Evolutionary conservation across 2,888 invertebrate genomes (phyloP).

Genomic region (Epistrophe grossulariae): DNA sequence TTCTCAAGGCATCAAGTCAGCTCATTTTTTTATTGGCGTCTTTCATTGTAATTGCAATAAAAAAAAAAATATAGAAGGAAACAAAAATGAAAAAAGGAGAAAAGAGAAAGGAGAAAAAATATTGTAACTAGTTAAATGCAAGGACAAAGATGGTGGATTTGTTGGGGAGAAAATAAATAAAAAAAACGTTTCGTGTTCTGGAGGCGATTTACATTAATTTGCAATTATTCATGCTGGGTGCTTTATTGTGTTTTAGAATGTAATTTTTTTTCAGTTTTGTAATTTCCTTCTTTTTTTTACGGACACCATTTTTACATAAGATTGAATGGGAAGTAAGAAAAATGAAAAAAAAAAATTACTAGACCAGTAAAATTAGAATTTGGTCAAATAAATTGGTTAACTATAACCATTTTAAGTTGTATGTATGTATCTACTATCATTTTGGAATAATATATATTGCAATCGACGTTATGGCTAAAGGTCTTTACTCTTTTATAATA

Average conservation of each 20-base stretch:
- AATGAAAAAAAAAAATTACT: background rate
- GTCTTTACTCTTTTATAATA: too few species aligned
- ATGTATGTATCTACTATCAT: too few species aligned
- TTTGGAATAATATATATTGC: too few species aligned
- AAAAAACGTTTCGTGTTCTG: slow-evolving; percentile 62
- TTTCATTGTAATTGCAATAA: slow-evolving; percentile 68
- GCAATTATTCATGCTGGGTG: slow-evolving; percentile 75
- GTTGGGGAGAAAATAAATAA: slow-evolving; percentile 61
- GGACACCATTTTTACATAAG: background rate
- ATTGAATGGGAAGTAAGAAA: background rate
- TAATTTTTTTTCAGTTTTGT: slow-evolving; percentile 47
- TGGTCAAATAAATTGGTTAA: background rate
- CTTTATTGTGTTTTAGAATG: slow-evolving; percentile 66
- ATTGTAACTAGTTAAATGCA: slow-evolving; percentile 9
- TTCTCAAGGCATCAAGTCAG: background rate
- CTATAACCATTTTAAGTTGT: background rate
- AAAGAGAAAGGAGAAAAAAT: slow-evolving; percentile 43
- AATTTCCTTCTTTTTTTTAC: slow-evolving; percentile 35
- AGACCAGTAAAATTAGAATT: background rate
- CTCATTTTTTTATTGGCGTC: slow-evolving; percentile 63
- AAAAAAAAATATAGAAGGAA: slow-evolving; percentile 45
- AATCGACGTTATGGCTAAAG: too few species aligned
- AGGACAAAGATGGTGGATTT: slow-evolving; percentile 41
- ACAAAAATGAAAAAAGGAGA: slow-evolving; percentile 30
- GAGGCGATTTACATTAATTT: slow-evolving; percentile 74